Base-by-base conservation (phyloP, 2,888 invertebrate species). In the Elmis aenea region DNA sequence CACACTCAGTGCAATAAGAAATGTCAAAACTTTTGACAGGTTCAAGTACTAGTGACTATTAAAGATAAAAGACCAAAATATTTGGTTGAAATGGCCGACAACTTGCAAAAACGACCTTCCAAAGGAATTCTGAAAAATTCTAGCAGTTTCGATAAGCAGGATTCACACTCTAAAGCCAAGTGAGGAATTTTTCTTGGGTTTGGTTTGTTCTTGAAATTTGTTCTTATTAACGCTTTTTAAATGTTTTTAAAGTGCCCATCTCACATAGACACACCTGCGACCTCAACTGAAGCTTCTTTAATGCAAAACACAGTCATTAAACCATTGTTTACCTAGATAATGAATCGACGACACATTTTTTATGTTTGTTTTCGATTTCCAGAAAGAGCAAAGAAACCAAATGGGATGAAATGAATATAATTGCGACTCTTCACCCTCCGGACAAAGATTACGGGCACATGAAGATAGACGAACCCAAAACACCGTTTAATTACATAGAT, bases 401-500 rank as follows among this genome's bases (percentile, higher is more conserved):
- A 75, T 94, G 91, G 74, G 99, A 99, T 69, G 99, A 99, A 73
- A 90, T 95, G 82, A 99, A 99, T 71, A 97, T 99, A 50, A 77
- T 97, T 55, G 95, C 94, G 51, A 99, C 99, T 1, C 82, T 94
- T 59, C 99, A 99, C 73, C 99, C 99, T 23, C 77, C 88, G 12
- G 93, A 93, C 66, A 99, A 99, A 72, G 97, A 97, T 70, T 99
- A 99, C 69, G 99, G 99, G 5, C 94, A 94, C 62, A 97, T 97
- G 95, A 99, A 97, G 71, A 83, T 88, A 48, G 90, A 93, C 58
- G 99, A 99, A 69, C 97, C 99, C 2, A 96, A 96, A 69, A 99
- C 99, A 13, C 99, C 99, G 1, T 89, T 78, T 57, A 79, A 79
- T 63, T 79, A 77, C 50, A 68, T 70, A 46, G 59, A 65, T 25